phyloP scores from a whole-genome alignment of 1,140 invertebrate genomes.

The Drosophila guanche region DNA sequence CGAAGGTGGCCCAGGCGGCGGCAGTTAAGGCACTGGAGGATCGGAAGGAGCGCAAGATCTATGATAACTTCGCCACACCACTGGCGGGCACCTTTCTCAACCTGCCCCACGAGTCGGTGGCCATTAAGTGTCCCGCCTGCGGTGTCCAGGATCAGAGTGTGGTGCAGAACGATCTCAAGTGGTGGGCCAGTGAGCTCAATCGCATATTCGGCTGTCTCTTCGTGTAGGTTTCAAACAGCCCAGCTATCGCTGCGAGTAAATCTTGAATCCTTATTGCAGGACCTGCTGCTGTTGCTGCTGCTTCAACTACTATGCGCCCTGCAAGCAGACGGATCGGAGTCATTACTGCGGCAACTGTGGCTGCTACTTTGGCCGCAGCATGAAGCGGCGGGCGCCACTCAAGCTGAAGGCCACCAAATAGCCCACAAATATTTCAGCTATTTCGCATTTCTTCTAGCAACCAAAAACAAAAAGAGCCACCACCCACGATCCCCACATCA shows the following conservation, averaged over 20 bases:
- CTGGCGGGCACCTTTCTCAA: slow-evolving; percentile 74
- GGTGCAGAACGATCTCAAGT: slow-evolving; percentile 73
- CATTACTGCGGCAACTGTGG: slow-evolving; percentile 81
- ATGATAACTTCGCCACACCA: slow-evolving; percentile 79
- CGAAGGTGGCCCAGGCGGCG: slow-evolving; percentile 33
- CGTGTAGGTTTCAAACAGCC: slow-evolving; percentile 53
- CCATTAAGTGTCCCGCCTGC: slow-evolving; percentile 71
- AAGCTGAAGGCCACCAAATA: slow-evolving; percentile 51
- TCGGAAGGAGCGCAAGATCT: slow-evolving; percentile 65
- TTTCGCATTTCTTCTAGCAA: neutral
- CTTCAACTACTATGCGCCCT: slow-evolving; percentile 67
- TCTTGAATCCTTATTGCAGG: slow-evolving; percentile 37
- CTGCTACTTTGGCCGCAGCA: slow-evolving; percentile 75
- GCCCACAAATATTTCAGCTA: slow-evolving; percentile 6
- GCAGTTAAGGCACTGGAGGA: slow-evolving; percentile 37
- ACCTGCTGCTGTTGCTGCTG: slow-evolving; percentile 77
- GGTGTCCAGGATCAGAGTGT: slow-evolving; percentile 62
- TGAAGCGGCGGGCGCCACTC: slow-evolving; percentile 63
- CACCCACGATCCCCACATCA: slow-evolving; percentile 21
- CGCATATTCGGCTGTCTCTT: slow-evolving; percentile 76
- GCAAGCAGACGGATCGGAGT: slow-evolving; percentile 77
- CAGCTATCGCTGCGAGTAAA: neutral
- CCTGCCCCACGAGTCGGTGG: slow-evolving; percentile 60
- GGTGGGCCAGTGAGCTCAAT: slow-evolving; percentile 76
- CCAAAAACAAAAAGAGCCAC: slow-evolving; percentile 1